These are phyloP conservation scores for Urocolius indicus DNA, from an alignment of 2,113 vertebrate genomes.

Conservation along the genomic window DNA sequence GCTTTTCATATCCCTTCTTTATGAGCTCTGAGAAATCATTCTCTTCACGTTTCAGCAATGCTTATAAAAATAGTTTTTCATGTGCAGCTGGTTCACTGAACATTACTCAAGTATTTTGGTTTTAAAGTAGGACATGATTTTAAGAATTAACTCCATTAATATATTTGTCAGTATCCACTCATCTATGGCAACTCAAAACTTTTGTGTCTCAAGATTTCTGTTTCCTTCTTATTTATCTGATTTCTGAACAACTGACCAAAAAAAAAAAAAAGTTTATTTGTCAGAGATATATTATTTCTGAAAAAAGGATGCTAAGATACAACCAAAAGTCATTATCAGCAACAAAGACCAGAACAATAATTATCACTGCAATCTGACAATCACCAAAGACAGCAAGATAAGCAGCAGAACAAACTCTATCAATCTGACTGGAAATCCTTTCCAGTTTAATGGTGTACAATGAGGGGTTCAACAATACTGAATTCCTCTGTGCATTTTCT, in stretches of 20 bases:
- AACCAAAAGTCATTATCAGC: background rate
- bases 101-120: background rate
- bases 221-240: background rate
- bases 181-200: background rate
- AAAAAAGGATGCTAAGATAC: background rate
- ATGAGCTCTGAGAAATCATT: constrained; percentile 7
- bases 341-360: background rate
- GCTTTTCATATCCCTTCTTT: constrained; percentile 31
- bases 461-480: background rate
- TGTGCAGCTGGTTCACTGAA: background rate
- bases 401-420: background rate
- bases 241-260: background rate
- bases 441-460: background rate
- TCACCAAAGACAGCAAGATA: background rate
- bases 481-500: background rate
- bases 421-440: background rate
- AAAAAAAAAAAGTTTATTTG: background rate
- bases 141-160: background rate
- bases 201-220: background rate
- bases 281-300: background rate
- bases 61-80: background rate
- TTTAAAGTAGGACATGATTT: background rate
- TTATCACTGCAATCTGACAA: background rate
- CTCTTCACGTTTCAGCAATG: background rate
- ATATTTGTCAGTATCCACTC: background rate